These are phyloP conservation scores for Zaprionus inermis DNA, from an alignment of 1,140 invertebrate genomes.

Conservation along the genomic window DNA sequence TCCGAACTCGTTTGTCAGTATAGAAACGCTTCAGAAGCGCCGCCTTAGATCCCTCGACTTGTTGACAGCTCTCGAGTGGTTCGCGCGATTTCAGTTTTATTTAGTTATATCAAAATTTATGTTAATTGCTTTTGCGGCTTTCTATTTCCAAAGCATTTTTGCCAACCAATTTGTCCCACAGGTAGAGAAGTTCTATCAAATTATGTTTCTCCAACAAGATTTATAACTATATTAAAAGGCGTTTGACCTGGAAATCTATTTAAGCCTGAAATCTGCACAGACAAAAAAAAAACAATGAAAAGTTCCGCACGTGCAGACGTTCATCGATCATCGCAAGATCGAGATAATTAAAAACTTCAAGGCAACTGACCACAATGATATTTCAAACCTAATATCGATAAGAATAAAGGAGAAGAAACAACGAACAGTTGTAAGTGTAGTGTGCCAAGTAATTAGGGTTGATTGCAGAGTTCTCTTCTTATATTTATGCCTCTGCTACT, in stretches of 20 bases:
- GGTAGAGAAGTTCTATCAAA: slow-evolving; percentile 15
- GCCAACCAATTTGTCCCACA: slow-evolving; percentile 4
- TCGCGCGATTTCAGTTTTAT: not conserved
- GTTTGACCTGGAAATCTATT: slow-evolving; percentile 27
- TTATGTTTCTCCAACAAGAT: slow-evolving; percentile 38
- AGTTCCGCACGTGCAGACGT: not conserved
- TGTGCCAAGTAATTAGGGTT: not conserved
- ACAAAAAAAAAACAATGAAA: not conserved
- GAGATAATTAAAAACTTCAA: not conserved
- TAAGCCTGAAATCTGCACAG: not conserved
- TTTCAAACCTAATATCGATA: not conserved
- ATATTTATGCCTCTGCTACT: too few species aligned
- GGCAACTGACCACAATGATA: not conserved
- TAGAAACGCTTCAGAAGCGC: slow-evolving; percentile 3
- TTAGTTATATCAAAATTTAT: slow-evolving; percentile 48
- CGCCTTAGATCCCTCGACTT: slow-evolving; percentile 29
- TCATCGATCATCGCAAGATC: not conserved
- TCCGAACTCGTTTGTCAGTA: slow-evolving; percentile 67
- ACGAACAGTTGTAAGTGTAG: not conserved
- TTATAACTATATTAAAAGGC: slow-evolving; percentile 52
- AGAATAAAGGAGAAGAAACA: not conserved
- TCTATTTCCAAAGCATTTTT: slow-evolving; percentile 31
- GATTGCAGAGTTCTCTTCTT: not conserved
- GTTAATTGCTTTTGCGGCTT: slow-evolving; percentile 56
- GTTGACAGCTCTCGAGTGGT: slow-evolving; percentile 51